A percentile compares a stretch with the other conserved stretches of the same genome.
phyloP scores from a whole-genome alignment of 2,797 vertebrate species.

The Pseudochromis fuscus region DNA sequence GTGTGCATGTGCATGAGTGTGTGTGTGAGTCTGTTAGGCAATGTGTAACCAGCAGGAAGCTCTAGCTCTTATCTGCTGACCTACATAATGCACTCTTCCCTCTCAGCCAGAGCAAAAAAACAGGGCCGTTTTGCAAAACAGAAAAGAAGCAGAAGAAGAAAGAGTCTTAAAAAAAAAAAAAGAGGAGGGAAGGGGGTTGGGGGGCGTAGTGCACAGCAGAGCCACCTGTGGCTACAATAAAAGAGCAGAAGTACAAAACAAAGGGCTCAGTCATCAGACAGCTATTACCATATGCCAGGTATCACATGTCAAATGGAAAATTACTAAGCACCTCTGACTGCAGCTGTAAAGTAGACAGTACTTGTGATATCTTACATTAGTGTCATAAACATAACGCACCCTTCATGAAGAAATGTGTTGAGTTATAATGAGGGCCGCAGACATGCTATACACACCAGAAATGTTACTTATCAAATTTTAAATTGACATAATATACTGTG shows the following conservation, averaged over 20 bases:
- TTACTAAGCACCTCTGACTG: conserved; percentile 37
- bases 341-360: background rate
- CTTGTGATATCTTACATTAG: background rate
- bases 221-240: conserved; percentile 71
- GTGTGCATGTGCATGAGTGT: conserved; percentile 1
- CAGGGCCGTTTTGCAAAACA: conserved; percentile 63
- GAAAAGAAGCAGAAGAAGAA: conserved; percentile 34
- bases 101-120: conserved; percentile 60
- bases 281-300: conserved; percentile 48
- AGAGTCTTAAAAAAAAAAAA: background rate
- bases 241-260: conserved; percentile 62
- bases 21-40: conserved; percentile 54
- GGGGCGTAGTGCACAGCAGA: too few species aligned
- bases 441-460: background rate
- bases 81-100: conserved; percentile 76
- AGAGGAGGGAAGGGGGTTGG: background rate
- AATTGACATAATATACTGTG: background rate
- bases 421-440: background rate
- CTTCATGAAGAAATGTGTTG: conserved; percentile 30
- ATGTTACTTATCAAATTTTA: background rate
- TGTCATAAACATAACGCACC: background rate
- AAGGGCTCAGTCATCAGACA: conserved; percentile 55
- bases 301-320: conserved; percentile 68
- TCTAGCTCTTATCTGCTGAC: conserved; percentile 80
- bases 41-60: conserved; percentile 81